A percentile compares a stretch with the other conserved stretches of the same genome.
These are phyloP conservation scores for Amblyopsis rosae DNA, from an alignment of 2,113 vertebrate species.

Conservation along the genomic window DNA sequence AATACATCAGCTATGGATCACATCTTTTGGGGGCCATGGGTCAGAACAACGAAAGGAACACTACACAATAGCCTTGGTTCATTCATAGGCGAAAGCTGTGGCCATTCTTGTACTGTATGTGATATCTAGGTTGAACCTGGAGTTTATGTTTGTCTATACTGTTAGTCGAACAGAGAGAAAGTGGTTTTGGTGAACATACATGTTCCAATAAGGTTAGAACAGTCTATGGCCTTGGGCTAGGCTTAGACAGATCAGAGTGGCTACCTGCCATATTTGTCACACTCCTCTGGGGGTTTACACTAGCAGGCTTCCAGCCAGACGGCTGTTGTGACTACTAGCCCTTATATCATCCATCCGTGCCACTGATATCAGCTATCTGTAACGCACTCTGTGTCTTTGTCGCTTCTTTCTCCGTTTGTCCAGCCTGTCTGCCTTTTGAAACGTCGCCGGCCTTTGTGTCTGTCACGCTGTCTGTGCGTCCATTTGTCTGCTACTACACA, in stretches of 20 bases:
- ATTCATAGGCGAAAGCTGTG: too few relatives aligned
- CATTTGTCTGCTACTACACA: not conserved
- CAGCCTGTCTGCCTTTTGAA: not conserved
- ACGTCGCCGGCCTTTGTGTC: not conserved
- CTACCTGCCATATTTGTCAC: conserved; percentile 6
- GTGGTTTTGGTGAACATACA: not conserved
- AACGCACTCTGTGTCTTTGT: not conserved
- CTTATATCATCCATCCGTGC: not conserved
- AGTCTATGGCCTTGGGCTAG: not conserved
- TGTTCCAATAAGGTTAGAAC: not conserved
- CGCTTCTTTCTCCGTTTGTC: not conserved
- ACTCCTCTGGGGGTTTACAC: not conserved
- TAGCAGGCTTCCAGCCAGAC: not conserved
- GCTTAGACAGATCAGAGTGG: not conserved
- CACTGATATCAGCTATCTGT: conserved; percentile 9
- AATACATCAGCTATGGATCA: too few relatives aligned
- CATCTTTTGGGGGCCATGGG: too few relatives aligned
- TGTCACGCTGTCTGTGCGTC: conserved; percentile 18
- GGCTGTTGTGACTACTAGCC: not conserved
- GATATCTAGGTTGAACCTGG: too few relatives aligned
- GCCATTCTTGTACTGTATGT: too few relatives aligned
- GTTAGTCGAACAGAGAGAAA: not conserved
- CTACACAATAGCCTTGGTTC: too few relatives aligned
- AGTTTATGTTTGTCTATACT: not conserved
- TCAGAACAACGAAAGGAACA: too few relatives aligned